These are phyloP conservation scores for Enteromius afrohamiltoni DNA, from an alignment of 2,797 vertebrate genomes.

Conservation along the genomic window DNA sequence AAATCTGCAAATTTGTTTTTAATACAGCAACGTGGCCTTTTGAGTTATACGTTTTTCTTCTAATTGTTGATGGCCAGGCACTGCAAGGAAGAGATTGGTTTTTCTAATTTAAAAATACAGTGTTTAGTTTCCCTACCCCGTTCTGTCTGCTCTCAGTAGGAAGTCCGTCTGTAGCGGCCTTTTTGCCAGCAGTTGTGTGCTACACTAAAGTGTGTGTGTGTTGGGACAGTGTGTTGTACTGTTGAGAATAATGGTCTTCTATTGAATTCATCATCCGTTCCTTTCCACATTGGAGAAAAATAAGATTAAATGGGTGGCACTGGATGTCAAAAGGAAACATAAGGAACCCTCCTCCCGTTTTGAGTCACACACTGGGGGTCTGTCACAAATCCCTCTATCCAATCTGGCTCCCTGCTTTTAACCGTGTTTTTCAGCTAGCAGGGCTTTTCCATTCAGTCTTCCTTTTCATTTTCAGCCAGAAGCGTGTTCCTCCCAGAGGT, in stretches of 20 bases:
- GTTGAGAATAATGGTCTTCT: constrained; percentile 12
- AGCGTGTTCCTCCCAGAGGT: constrained; percentile 19
- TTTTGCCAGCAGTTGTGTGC: constrained; percentile 46
- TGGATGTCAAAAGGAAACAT: constrained; percentile 44
- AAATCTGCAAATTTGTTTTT: constrained; percentile 31
- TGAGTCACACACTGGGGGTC: constrained; percentile 27
- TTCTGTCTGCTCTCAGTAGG: constrained; percentile 18
- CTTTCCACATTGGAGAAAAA: constrained; percentile 28
- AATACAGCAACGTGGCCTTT: not conserved
- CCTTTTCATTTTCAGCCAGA: constrained; percentile 23
- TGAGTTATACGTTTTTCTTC: constrained; percentile 25
- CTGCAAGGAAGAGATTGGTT: constrained; percentile 23
- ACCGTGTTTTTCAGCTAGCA: constrained; percentile 8
- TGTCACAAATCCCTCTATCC: constrained; percentile 39
- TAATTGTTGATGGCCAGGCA: constrained; percentile 45
- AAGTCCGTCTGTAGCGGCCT: constrained; percentile 20
- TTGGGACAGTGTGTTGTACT: not conserved
- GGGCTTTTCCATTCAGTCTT: constrained; percentile 13
- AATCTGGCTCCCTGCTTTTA: constrained; percentile 23
- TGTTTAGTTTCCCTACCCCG: not conserved
- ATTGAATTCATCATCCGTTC: constrained; percentile 37
- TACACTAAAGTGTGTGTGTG: constrained; percentile 5
- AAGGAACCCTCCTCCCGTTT: constrained; percentile 34
- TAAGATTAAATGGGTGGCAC: constrained; percentile 45
- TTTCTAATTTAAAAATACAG: constrained; percentile 28